Evolutionary conservation across 2,113 vertebrate genomes (phyloP), one percentile per base, ranked within the genome.

Genomic region (Toxostoma redivivum): DNA sequence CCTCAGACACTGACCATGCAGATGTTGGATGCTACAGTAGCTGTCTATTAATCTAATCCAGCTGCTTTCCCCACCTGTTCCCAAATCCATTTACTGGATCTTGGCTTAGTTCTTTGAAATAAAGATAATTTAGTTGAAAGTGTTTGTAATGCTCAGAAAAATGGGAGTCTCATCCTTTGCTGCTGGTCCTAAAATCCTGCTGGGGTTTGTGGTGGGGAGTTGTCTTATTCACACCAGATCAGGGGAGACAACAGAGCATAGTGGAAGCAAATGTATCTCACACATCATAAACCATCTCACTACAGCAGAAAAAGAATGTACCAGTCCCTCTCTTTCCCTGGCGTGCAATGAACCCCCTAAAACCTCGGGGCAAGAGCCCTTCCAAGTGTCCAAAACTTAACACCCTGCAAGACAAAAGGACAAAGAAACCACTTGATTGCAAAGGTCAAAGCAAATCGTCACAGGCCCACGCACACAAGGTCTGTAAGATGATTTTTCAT

Each of bases 61-160:
- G 47, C 7, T 12, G 35, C 81, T 67, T 87, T 90, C 74, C 65
- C 81, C 81, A 95, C 87, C 84, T 95, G 92, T 37, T 87, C 85
- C 42, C 57, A 91, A 85, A 93, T 51, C 53, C 81, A 60, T 64
- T 60, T n/a, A 60, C 1, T 93, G 85, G 37, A 85, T 64, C 66
- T 82, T 76, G 78, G 61, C 85, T 92, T 85, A 64, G 11, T 72
- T 87, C 90, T 82, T 24, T 25, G 48, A 87, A 91, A 60, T 16
- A 9, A 51, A 66, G 37, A 72, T 21, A 23, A 72, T 85, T 74
- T 12, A 93, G 53, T 48, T 90, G 73, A 38, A 84, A 89, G 27
- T 13, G 28, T 82, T 60, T 56, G 27, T 1, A 47, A 67, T 12
- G 21, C 33, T 33, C 54, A 21, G 25, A 53, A 78, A 45, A 79